Evolutionary conservation across 2,113 vertebrate genomes (phyloP), one percentile per base, ranked within the genome.

Genomic region (Ammospiza caudacuta): DNA sequence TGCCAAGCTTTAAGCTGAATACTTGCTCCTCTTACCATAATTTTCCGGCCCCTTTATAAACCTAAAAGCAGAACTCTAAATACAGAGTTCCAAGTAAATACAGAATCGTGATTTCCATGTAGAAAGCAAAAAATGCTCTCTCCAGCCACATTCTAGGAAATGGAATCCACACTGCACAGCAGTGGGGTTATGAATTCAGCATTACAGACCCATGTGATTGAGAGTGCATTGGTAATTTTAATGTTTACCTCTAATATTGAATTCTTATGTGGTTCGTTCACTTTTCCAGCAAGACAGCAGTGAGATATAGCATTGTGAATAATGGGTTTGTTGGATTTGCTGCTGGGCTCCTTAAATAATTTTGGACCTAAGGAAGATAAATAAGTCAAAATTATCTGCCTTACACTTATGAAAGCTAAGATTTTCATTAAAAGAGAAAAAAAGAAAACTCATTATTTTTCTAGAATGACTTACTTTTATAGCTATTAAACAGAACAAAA

Each of bases 311-410:
- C 99, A 3, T 99, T 99, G 96, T 99, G 98, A 82, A 99, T 99
- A 72, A 99, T 99, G 1, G 98, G 98, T 63, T 99, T 99, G 98
- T 99, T 99, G 33, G 99, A 99, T 83, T 99, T 99, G 91, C 99
- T 99, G 75, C 99, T 99, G 25, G 99, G 99, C 52, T 99, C 99
- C 96, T 99, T 99, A 90, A 99, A 99, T 59, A 99, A 98, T 97
- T 98, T 99, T 31, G 99, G 99, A 92, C 99, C 99, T 99, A 47
- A 49, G 75, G 57, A 73, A 95, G 20, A 83, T 1, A 69, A 57
- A 44, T 3, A 51, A 72, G 12, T n/a, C 33, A 57, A 44, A 92
- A 47, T 87, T 46, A 89, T 63, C 83, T 43, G 9, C 46, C 19
- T 31, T 21, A 9, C 11, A 14, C 24, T 66, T 52, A 73, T 15